phyloP scores from a whole-genome alignment of 2,113 vertebrate genomes.

The Brachypodius melanocephalos region DNA sequence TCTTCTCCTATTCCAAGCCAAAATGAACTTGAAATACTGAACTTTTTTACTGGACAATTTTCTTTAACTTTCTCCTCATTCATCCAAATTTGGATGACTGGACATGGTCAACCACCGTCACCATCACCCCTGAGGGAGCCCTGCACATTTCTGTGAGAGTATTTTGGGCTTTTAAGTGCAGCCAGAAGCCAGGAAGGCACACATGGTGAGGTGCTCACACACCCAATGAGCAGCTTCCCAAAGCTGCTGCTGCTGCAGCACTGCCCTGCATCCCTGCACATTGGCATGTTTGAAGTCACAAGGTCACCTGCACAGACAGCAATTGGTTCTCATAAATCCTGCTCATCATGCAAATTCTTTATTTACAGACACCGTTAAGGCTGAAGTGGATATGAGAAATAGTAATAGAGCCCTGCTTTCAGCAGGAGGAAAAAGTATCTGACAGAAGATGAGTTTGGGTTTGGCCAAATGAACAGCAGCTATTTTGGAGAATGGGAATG shows the following conservation, averaged over 20 bases:
- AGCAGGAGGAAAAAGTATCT: neutral
- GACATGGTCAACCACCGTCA: neutral
- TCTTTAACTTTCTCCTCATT: neutral
- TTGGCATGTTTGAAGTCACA: neutral
- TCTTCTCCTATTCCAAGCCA: neutral
- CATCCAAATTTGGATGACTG: neutral
- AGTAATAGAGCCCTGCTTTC: neutral
- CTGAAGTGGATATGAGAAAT: neutral
- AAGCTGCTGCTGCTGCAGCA: rapidly evolving
- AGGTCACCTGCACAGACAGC: neutral
- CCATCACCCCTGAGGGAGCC: neutral
- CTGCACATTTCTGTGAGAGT: neutral
- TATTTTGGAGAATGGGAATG: neutral
- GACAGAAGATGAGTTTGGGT: neutral
- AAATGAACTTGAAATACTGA: neutral
- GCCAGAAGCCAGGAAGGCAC: neutral
- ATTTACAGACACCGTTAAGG: neutral
- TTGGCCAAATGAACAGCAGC: neutral
- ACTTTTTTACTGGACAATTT: neutral
- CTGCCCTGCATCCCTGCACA: neutral
- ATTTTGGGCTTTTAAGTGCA: neutral
- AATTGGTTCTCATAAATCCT: neutral
- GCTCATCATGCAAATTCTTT: slow-evolving; percentile 9
- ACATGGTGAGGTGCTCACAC: rapidly evolving
- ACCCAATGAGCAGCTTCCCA: neutral